Evolutionary conservation across 1,140 invertebrate genomes (phyloP), one percentile per base, ranked within the genome.

Genomic region (Heterodera schachtii): DNA sequence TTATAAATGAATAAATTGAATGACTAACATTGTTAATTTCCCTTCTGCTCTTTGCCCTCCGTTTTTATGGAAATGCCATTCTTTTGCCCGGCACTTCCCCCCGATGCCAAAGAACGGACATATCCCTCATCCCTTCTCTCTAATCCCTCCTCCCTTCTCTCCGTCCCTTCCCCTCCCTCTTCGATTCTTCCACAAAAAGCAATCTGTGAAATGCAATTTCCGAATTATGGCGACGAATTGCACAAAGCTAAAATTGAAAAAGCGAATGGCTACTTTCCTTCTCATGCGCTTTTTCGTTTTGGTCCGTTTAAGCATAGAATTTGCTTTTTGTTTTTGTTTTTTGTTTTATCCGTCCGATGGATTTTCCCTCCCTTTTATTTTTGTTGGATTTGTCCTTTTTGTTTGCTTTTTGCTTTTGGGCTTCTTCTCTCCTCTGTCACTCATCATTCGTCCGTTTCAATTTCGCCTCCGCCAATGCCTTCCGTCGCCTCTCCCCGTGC

Each of bases 41-140:
- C 49, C 13, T 16, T 73, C 71, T 19, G 11, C 71, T 19, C 49
- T 73, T 73, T 73, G 9, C 71, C 71, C 71, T 19, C 71, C 49
- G 69, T 16, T 52, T 73, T 73, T 6, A 47, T 71, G 69, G 11
- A 43, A 43, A 43, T 71, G 69, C 69, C 49, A 52, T 52, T 11
- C 49, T 52, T 52, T 52, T 52, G 49, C 49, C 49, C 49, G 49
- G 49, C 49, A 52, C 49, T 52, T 52, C 49, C 49, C 4, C 11
- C 49, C 49, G 49, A 52, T 6, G 49, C 6, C 49, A 52, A 8
- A 8, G 49, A 11, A 52, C 11, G 49, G 49, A 52, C 31, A 31
- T 31, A 31, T 31, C 57, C 13, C 9, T 19, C 57, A 0, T 19
- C 57, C 13, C 13, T 4, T 16, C 57, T 19, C 57, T 16, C 57